Percentiles rank a stretch among this genome's conserved stretches.
Evolutionary conservation across 2,797 vertebrate genomes (phyloP).

Genomic region (Darevskia mixta): DNA sequence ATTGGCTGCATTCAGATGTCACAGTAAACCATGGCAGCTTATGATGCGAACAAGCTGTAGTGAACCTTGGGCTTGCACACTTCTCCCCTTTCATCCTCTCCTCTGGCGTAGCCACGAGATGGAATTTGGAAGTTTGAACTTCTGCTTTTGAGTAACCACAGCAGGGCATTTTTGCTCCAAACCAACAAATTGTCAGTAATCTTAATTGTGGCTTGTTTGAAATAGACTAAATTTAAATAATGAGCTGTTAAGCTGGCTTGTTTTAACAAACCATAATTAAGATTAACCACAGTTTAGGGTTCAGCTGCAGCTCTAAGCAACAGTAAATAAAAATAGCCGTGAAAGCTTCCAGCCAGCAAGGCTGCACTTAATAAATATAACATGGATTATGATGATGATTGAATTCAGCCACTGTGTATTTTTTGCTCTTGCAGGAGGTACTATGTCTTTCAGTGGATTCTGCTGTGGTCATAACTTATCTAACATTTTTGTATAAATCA

Average conservation of each 20-base stretch:
- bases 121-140: not conserved
- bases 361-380: not conserved
- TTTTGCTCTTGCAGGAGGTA: not conserved
- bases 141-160: not conserved
- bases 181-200: not conserved
- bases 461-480: conserved; percentile 15
- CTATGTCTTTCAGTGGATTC: not conserved
- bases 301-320: not conserved
- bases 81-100: not conserved
- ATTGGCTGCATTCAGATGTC: not conserved
- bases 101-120: not conserved
- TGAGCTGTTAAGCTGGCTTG: not conserved
- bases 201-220: not conserved
- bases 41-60: not conserved
- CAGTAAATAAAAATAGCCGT: not conserved
- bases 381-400: not conserved
- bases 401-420: not conserved
- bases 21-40: not conserved
- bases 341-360: not conserved
- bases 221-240: not conserved
- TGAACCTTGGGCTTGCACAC: not conserved
- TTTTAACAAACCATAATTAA: not conserved
- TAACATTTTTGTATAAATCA: conserved; percentile 14
- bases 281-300: not conserved
- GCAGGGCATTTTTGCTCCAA: not conserved